Conservation (phyloP, 1,140 invertebrate species). For the Eueides isabella region DNA sequence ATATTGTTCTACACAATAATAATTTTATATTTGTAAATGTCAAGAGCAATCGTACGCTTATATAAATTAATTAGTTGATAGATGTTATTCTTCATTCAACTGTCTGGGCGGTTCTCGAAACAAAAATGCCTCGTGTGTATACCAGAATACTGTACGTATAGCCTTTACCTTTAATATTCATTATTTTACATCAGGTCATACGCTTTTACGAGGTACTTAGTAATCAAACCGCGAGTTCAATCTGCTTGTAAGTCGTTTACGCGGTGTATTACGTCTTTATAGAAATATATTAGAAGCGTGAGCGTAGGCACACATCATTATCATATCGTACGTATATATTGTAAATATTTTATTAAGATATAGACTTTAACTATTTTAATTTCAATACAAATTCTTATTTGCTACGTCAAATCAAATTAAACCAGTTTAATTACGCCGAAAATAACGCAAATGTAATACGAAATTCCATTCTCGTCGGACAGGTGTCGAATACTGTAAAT, state of each 20-base stretch:
- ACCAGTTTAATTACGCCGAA: neutral
- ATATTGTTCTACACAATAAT: no score
- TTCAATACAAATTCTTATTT: neutral
- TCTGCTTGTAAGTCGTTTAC: slow-evolving; percentile 27
- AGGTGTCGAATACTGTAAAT: slow-evolving; percentile 16
- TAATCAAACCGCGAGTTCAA: slow-evolving; percentile 41
- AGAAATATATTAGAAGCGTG: slow-evolving; percentile 14
- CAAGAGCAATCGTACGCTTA: no score
- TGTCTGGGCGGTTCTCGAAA: neutral
- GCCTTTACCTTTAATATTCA: slow-evolving; percentile 61
- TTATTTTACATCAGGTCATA: slow-evolving; percentile 51
- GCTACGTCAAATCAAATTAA: slow-evolving; percentile 12
- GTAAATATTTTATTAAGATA: neutral
- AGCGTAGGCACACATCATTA: neutral
- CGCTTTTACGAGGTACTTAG: slow-evolving; percentile 51
- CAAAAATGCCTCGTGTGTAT: neutral
- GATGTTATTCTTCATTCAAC: no score
- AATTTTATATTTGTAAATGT: no score
- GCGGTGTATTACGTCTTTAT: slow-evolving; percentile 22
- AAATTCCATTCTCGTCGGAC: slow-evolving; percentile 11
- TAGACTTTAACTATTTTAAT: neutral
- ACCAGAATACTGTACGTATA: neutral
- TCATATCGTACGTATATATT: neutral
- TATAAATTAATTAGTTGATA: no score
- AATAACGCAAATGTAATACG: neutral